Percentiles rank a stretch among this genome's conserved stretches.
phyloP scores from a whole-genome alignment of 2,797 vertebrate genomes.

The Gila robusta region DNA sequence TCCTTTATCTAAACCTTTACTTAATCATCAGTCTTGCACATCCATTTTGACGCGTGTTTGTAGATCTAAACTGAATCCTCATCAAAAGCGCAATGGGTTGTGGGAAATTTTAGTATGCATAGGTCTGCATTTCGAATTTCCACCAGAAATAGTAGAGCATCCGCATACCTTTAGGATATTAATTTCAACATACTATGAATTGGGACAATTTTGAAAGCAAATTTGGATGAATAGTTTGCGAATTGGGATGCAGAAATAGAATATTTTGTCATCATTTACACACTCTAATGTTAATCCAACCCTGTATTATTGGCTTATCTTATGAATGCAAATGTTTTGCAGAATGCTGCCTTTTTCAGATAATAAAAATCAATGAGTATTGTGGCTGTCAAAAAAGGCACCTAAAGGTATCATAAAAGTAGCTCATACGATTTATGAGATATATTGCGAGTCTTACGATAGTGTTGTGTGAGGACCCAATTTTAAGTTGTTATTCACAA shows the following conservation, averaged over 20 bases:
- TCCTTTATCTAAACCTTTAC: not conserved
- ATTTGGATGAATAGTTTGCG: not conserved
- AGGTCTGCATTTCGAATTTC: too few relatives aligned
- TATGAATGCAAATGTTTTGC: not conserved
- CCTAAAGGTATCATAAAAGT: not conserved
- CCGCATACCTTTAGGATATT: not conserved
- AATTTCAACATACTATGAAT: not conserved
- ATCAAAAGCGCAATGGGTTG: too few relatives aligned
- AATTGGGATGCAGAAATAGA: not conserved
- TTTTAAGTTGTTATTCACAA: not conserved
- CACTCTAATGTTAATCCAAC: not conserved
- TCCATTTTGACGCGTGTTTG: not conserved
- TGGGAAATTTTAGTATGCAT: too few relatives aligned
- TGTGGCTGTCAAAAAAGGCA: not conserved
- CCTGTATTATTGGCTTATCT: not conserved
- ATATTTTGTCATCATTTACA: not conserved
- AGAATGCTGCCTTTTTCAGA: not conserved
- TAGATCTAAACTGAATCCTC: not conserved
- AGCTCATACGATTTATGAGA: not conserved
- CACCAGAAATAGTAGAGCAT: not conserved
- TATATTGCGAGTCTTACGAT: not conserved
- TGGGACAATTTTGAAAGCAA: not conserved
- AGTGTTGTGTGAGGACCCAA: not conserved
- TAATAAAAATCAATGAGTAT: not conserved
- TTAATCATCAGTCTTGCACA: not conserved